Evolutionary conservation across 2,113 vertebrate species (phyloP).

Genomic region (Nansenia antarctica): DNA sequence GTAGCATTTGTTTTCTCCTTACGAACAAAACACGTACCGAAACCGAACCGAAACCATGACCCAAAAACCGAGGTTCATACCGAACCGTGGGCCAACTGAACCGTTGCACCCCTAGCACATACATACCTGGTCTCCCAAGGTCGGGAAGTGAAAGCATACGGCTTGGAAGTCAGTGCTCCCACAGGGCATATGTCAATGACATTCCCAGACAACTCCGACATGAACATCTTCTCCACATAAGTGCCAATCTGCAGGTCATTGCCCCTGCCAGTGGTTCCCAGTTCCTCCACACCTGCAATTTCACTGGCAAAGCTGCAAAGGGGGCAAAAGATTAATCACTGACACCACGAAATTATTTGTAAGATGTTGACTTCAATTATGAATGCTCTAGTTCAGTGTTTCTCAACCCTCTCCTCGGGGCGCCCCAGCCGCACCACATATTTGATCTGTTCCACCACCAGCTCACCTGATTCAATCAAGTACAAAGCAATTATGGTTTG

Average conservation of each 20-base stretch:
- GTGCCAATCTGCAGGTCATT: conserved; percentile 92
- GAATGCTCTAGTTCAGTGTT: background rate
- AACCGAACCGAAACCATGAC: too few species aligned
- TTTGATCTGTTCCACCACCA: too few species aligned
- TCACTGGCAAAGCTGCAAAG: conserved; percentile 86
- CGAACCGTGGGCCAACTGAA: too few species aligned
- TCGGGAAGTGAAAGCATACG: conserved; percentile 88
- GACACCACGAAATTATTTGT: background rate
- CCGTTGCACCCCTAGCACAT: too few species aligned
- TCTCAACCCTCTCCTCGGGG: too few species aligned
- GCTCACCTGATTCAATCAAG: too few species aligned
- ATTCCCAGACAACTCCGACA: conserved; percentile 92
- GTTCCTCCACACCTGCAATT: conserved; percentile 87
- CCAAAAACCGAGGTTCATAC: too few species aligned
- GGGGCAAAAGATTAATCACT: background rate
- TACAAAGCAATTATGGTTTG: too few species aligned
- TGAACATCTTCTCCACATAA: conserved; percentile 93
- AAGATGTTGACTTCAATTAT: background rate
- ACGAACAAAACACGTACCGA: too few species aligned
- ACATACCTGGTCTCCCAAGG: conserved; percentile 90
- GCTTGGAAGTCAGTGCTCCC: conserved; percentile 91
- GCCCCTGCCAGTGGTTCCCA: conserved; percentile 91
- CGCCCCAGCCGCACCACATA: too few species aligned
- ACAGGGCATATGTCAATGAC: conserved; percentile 92
- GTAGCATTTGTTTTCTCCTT: too few species aligned